Evolutionary conservation across 1,140 invertebrate species (phyloP).

Genomic region (Heliconius himera): DNA sequence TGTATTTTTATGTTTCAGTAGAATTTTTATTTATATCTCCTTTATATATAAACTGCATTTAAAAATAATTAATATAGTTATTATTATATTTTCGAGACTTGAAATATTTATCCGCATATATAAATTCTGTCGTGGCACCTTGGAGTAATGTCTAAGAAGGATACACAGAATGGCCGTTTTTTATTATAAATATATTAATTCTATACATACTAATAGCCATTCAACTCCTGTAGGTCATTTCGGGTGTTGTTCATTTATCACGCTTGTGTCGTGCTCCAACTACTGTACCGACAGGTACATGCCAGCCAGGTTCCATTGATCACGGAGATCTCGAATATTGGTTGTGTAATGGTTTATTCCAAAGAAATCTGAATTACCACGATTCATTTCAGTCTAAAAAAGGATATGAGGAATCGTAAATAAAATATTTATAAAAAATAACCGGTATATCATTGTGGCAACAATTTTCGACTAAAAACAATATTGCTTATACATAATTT

Average conservation of each 20-base stretch:
- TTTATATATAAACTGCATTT: no score
- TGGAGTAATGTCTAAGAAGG: no score
- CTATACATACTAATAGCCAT: slow-evolving; percentile 79
- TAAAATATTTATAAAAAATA: no score
- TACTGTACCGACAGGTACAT: slow-evolving; percentile 61
- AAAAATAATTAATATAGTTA: no score
- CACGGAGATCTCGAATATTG: slow-evolving; percentile 59
- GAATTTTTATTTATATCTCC: background rate
- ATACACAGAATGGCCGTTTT: no score
- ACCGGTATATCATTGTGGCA: no score
- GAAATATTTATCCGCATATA: no score
- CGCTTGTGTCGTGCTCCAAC: slow-evolving; percentile 79
- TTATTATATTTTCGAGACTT: no score
- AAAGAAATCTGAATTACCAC: slow-evolving; percentile 84
- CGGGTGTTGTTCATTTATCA: slow-evolving; percentile 72
- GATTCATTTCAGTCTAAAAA: slow-evolving; percentile 52
- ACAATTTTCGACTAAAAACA: no score
- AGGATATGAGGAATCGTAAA: no score
- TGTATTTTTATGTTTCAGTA: background rate
- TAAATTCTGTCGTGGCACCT: no score
- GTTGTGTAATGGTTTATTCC: slow-evolving; percentile 84
- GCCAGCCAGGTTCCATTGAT: slow-evolving; percentile 51
- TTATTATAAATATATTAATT: background rate
- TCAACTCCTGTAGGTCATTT: slow-evolving; percentile 77
- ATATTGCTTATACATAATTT: no score